phyloP scores from a whole-genome alignment of 2,888 invertebrate genomes.

The Odontocerum albicorne region DNA sequence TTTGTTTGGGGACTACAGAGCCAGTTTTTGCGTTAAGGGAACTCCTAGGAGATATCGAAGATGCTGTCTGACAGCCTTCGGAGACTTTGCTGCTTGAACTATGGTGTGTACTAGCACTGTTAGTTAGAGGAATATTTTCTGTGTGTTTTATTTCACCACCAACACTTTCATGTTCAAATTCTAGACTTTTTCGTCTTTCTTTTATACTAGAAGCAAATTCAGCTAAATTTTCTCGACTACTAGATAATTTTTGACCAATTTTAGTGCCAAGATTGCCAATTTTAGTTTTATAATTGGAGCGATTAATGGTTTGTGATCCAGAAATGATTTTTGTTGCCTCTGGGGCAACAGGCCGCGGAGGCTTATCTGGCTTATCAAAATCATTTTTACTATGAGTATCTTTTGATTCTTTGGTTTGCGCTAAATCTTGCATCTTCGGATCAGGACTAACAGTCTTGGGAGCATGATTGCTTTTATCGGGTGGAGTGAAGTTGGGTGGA shows the following conservation, averaged over 20 bases:
- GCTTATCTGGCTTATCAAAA: slow-evolving; percentile 60
- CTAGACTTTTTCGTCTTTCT: slow-evolving; percentile 57
- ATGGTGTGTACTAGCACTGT: slow-evolving; percentile 38
- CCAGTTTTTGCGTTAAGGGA: slow-evolving; percentile 39
- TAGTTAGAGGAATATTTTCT: slow-evolving; percentile 46
- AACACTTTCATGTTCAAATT: slow-evolving; percentile 55
- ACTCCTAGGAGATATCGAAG: slow-evolving; percentile 39
- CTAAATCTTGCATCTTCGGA: slow-evolving; percentile 40
- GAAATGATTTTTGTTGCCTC: slow-evolving; percentile 54
- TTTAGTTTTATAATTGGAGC: slow-evolving; percentile 58
- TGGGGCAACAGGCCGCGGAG: slow-evolving; percentile 58
- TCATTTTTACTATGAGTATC: slow-evolving; percentile 44
- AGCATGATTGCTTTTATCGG: slow-evolving; percentile 50
- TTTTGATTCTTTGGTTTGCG: slow-evolving; percentile 44
- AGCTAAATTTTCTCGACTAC: slow-evolving; percentile 50
- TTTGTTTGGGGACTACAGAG: slow-evolving; percentile 42
- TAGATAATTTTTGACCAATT: slow-evolving; percentile 47
- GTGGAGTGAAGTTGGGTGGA: slow-evolving; percentile 61
- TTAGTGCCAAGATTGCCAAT: slow-evolving; percentile 41
- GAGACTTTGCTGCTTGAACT: slow-evolving; percentile 40
- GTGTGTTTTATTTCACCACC: slow-evolving; percentile 41
- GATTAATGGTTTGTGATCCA: slow-evolving; percentile 62
- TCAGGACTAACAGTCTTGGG: slow-evolving; percentile 39
- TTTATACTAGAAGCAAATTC: slow-evolving; percentile 40
- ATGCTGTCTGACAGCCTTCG: slow-evolving; percentile 49